These are phyloP conservation scores for Dicentrarchus labrax DNA, from an alignment of 2,113 vertebrate genomes.

Conservation along the genomic window DNA sequence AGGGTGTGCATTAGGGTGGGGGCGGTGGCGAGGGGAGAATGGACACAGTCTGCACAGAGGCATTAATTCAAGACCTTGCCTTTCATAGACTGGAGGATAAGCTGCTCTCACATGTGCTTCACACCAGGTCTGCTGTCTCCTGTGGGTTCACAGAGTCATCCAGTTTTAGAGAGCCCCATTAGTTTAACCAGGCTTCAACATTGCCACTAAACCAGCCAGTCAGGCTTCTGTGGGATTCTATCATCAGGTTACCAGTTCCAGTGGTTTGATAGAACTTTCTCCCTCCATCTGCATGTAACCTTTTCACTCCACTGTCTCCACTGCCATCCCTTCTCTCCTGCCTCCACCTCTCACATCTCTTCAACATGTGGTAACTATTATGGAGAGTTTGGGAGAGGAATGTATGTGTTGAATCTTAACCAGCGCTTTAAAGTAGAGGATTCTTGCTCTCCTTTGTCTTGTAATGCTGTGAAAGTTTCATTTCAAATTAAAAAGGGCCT, in stretches of 20 bases:
- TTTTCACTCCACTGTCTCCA: conserved; percentile 49
- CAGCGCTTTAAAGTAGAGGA: conserved; percentile 76
- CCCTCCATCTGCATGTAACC: conserved; percentile 45
- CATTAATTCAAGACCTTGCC: conserved; percentile 81
- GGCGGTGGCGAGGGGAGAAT: conserved; percentile 28
- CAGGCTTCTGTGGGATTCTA: conserved; percentile 28
- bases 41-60: conserved; percentile 71
- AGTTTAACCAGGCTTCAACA: conserved; percentile 52
- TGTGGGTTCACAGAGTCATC: conserved; percentile 58
- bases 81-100: conserved; percentile 80
- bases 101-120: conserved; percentile 74
- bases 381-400: conserved; percentile 79
- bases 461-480: conserved; percentile 79
- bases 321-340: conserved; percentile 46
- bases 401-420: conserved; percentile 85
- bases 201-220: conserved; percentile 48
- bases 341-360: conserved; percentile 65
- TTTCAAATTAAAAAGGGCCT: conserved; percentile 77
- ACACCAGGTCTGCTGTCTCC: conserved; percentile 70
- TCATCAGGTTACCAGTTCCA: conserved; percentile 50
- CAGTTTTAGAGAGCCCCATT: conserved; percentile 59
- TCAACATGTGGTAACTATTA: conserved; percentile 86
- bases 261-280: conserved; percentile 50
- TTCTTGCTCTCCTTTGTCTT: conserved; percentile 78
- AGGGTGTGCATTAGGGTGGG: conserved; percentile 59